These are phyloP conservation scores for Drosophila burlai DNA, from an alignment of 1,140 invertebrate genomes.

Conservation along the genomic window DNA sequence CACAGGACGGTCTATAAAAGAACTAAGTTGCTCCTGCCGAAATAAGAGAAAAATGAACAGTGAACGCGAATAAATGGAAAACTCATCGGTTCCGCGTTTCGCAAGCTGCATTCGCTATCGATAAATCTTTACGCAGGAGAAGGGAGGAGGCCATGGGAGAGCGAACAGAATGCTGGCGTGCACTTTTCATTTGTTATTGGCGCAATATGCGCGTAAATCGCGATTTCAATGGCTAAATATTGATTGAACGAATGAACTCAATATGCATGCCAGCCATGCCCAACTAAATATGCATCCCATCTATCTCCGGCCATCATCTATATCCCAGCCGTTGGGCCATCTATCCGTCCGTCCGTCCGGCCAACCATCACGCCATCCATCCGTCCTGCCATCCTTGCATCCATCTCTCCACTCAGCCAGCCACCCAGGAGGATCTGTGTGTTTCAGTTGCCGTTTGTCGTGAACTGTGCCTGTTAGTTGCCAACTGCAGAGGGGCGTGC, in stretches of 20 bases:
- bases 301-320: slow-evolving; percentile 52
- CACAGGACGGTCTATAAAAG: slow-evolving; percentile 5
- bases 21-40: slow-evolving; percentile 19
- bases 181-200: slow-evolving; percentile 81
- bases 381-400: slow-evolving; percentile 1
- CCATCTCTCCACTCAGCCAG: background rate
- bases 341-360: slow-evolving; percentile 24
- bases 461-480: slow-evolving; percentile 63
- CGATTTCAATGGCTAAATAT: slow-evolving; percentile 81
- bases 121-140: slow-evolving; percentile 59
- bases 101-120: slow-evolving; percentile 59
- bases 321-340: slow-evolving; percentile 34
- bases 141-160: background rate
- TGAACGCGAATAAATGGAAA: slow-evolving; percentile 50
- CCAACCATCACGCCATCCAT: slow-evolving; percentile 10
- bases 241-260: slow-evolving; percentile 82
- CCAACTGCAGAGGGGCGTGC: slow-evolving; percentile 58
- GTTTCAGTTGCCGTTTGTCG: slow-evolving; percentile 42
- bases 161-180: slow-evolving; percentile 46
- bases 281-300: slow-evolving; percentile 51
- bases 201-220: slow-evolving; percentile 82
- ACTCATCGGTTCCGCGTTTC: slow-evolving; percentile 47
- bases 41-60: slow-evolving; percentile 35
- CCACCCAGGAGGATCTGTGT: slow-evolving; percentile 6
- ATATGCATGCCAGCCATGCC: slow-evolving; percentile 54